Conservation (phyloP, 1,140 invertebrate genomes). For the Drosophila serrata region DNA sequence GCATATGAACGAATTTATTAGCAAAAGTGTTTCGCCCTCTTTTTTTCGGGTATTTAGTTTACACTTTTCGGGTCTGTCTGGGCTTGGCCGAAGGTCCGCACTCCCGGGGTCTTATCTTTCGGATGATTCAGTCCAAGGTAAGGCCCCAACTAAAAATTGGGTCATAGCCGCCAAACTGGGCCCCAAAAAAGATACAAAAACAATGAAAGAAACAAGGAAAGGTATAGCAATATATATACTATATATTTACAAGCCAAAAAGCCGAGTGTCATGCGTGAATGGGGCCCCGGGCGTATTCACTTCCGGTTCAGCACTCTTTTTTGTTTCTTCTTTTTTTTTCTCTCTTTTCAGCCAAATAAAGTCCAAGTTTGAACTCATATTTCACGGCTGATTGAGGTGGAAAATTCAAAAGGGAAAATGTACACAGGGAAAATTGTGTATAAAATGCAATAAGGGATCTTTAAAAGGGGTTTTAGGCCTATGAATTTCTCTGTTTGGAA, state of each 20-base stretch:
- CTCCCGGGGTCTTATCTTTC: constrained; percentile 28
- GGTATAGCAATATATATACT: background rate
- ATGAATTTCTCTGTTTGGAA: background rate
- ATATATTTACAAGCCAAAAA: constrained; percentile 1
- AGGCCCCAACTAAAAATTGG: constrained; percentile 41
- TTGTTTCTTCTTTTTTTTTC: background rate
- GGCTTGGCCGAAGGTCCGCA: constrained; percentile 28
- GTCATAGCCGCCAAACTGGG: constrained; percentile 36
- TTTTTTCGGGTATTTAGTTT: constrained; percentile 11
- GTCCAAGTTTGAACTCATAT: constrained; percentile 49
- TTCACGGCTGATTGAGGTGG: constrained; percentile 65
- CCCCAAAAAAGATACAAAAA: constrained; percentile 5
- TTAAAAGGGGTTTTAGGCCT: too few relatives aligned
- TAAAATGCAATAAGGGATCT: background rate
- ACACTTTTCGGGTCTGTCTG: background rate
- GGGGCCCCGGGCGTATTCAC: constrained; percentile 26
- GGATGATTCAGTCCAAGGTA: constrained; percentile 53
- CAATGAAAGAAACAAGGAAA: background rate
- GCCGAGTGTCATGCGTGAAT: constrained; percentile 44
- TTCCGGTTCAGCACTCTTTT: constrained; percentile 31
- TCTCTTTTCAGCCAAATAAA: background rate
- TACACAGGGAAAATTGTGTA: background rate
- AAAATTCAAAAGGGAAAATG: constrained; percentile 8
- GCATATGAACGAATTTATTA: constrained; percentile 60
- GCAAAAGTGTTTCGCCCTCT: constrained; percentile 54